These are phyloP conservation scores for Schizopygopsis malacanthus DNA, from an alignment of 2,797 vertebrate genomes.

Conservation along the genomic window DNA sequence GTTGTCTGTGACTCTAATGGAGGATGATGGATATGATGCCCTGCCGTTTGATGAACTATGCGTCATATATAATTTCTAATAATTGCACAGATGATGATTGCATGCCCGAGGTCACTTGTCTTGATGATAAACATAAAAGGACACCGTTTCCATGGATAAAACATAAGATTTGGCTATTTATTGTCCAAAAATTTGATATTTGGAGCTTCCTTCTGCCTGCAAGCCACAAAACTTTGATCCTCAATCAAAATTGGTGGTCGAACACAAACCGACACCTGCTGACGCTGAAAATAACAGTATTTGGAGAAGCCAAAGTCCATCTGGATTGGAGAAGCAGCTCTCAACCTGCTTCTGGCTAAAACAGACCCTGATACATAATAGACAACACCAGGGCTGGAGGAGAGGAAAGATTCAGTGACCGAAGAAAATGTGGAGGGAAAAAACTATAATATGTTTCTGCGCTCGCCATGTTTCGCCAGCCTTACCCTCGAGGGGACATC, in stretches of 20 bases:
- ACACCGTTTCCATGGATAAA: not conserved
- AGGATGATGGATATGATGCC: conserved; percentile 44
- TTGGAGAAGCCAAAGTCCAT: conserved; percentile 38
- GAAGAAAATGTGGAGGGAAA: conserved; percentile 37
- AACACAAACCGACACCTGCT: conserved; percentile 59
- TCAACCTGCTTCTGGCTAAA: conserved; percentile 43
- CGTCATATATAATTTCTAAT: conserved; percentile 6
- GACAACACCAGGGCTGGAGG: conserved; percentile 50
- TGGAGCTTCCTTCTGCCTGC: not conserved
- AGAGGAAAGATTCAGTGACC: conserved; percentile 50
- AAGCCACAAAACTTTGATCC: conserved; percentile 48
- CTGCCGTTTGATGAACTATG: conserved; percentile 2
- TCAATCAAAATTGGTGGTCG: conserved; percentile 52
- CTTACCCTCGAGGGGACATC: conserved; percentile 45
- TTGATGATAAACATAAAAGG: conserved; percentile 6
- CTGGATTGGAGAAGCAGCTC: conserved; percentile 39
- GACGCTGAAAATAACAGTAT: conserved; percentile 57
- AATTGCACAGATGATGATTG: conserved; percentile 10
- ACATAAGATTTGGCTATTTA: not conserved
- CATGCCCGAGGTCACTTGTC: not conserved
- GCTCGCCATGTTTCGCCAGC: conserved; percentile 46
- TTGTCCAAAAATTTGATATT: conserved; percentile 32
- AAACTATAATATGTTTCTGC: conserved; percentile 50
- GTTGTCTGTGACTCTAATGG: conserved; percentile 30
- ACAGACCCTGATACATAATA: conserved; percentile 49